These are phyloP conservation scores for Anniella stebbinsi DNA, from an alignment of 2,797 vertebrate species.

Conservation along the genomic window DNA sequence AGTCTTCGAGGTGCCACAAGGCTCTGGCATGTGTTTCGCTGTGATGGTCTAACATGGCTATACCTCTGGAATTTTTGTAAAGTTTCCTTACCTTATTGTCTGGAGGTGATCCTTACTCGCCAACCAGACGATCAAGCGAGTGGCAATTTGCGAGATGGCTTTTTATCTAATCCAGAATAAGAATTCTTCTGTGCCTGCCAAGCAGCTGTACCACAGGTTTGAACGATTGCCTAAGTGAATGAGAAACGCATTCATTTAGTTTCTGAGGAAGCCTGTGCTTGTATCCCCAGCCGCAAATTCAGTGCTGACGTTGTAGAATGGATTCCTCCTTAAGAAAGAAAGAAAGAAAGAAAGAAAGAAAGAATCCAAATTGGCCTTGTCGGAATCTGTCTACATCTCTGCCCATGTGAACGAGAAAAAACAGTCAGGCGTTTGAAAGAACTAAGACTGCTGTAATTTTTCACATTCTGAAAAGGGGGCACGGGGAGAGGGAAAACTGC, in stretches of 20 bases:
- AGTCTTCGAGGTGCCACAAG: background rate
- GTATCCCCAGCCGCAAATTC: background rate
- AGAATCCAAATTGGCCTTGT: conserved; percentile 39
- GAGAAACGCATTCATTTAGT: conserved; percentile 31
- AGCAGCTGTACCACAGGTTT: conserved; percentile 16
- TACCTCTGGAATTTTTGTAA: background rate
- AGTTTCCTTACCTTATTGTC: background rate
- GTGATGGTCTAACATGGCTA: background rate
- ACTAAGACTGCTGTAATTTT: conserved; percentile 26
- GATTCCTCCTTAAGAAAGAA: conserved; percentile 24
- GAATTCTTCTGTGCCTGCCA: background rate
- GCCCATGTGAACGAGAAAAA: conserved; percentile 49
- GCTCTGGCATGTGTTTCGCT: background rate
- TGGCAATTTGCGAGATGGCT: background rate
- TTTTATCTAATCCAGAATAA: background rate
- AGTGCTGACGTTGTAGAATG: conserved; percentile 53
- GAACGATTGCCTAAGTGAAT: conserved; percentile 10
- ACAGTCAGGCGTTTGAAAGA: conserved; percentile 46
- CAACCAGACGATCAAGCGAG: background rate
- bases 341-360: background rate
- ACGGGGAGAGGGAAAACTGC: conserved; percentile 40
- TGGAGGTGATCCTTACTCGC: background rate
- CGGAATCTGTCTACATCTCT: conserved; percentile 40
- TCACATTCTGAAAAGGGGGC: conserved; percentile 51
- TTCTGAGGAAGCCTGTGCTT: conserved; percentile 45